Evolutionary conservation across 2,113 vertebrate species (phyloP).

Genomic region (Castor canadensis): DNA sequence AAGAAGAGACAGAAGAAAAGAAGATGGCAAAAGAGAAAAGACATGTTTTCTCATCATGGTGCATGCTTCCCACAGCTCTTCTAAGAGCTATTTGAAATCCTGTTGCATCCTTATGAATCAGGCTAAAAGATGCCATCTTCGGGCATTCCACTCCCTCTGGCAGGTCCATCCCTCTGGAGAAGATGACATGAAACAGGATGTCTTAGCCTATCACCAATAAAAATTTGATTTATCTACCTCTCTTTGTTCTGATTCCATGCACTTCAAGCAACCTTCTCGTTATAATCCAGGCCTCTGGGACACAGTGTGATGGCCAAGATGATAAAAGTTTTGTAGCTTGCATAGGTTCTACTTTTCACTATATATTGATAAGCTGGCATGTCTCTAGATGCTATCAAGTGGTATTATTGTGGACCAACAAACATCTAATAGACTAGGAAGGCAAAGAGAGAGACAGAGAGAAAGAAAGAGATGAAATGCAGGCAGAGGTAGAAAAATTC

Average conservation of each 20-base stretch:
- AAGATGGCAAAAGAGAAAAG: background rate
- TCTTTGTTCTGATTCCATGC: slow-evolving; percentile 60
- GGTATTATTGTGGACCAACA: background rate
- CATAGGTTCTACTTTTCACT: slow-evolving; percentile 44
- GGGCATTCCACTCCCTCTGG: background rate
- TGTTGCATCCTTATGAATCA: background rate
- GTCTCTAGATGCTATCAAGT: background rate
- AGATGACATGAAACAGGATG: slow-evolving; percentile 11
- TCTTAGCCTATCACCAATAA: slow-evolving; percentile 25
- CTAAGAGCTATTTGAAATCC: background rate
- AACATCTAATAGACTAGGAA: background rate
- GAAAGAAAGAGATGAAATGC: background rate
- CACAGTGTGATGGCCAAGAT: background rate
- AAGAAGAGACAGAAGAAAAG: background rate
- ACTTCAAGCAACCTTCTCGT: slow-evolving; percentile 47
- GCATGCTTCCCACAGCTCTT: background rate
- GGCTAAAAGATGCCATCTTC: background rate
- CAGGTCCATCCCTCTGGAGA: background rate
- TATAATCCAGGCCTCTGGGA: background rate
- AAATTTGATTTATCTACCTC: slow-evolving; percentile 23
- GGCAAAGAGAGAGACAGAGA: background rate
- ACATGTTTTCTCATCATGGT: background rate
- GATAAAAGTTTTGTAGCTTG: slow-evolving; percentile 28
- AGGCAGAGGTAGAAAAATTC: background rate
- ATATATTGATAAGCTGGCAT: background rate